phyloP scores from a whole-genome alignment of 2,888 invertebrate genomes.

The Notodonta ziczac region DNA sequence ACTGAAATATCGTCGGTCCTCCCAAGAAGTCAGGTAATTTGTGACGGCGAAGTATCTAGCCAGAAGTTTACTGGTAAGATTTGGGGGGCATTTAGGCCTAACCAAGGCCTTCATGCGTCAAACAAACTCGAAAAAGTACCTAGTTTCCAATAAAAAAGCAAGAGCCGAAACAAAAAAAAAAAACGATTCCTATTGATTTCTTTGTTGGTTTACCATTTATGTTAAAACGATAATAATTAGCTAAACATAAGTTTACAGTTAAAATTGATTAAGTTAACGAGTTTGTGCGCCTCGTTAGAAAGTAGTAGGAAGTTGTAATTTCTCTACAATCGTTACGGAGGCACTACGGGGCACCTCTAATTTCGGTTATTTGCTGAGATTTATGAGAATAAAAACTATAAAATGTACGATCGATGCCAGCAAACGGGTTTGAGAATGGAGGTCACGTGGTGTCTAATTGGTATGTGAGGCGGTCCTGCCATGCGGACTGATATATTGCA shows the following conservation, averaged over 20 bases:
- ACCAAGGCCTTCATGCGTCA: too few species aligned
- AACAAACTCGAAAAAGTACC: too few species aligned
- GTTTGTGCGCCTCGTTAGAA: constrained; percentile 33
- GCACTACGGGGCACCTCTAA: constrained; percentile 23
- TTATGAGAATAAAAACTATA: constrained; percentile 31
- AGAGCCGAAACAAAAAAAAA: too few species aligned
- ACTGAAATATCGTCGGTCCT: too few species aligned
- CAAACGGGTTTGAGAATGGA: constrained; percentile 15
- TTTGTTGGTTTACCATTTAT: constrained; percentile 28
- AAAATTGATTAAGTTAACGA: constrained; percentile 35
- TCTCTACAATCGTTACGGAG: constrained; percentile 24
- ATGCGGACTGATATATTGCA: constrained; percentile 16
- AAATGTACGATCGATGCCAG: constrained; percentile 3
- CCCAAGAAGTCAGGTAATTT: too few species aligned
- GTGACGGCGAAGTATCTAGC: too few species aligned
- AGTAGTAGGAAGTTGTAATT: constrained; percentile 36
- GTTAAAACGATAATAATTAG: constrained; percentile 18
- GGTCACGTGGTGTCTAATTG: constrained; percentile 24
- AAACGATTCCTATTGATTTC: constrained; percentile 15
- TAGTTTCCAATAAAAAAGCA: too few species aligned
- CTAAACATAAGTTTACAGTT: constrained; percentile 22
- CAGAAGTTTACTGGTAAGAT: too few species aligned
- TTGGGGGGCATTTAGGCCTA: too few species aligned
- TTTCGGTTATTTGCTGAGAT: constrained; percentile 36
- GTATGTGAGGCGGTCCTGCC: constrained; percentile 19